These are phyloP conservation scores for Danio choprae DNA, from an alignment of 2,797 vertebrate genomes.

Conservation along the genomic window DNA sequence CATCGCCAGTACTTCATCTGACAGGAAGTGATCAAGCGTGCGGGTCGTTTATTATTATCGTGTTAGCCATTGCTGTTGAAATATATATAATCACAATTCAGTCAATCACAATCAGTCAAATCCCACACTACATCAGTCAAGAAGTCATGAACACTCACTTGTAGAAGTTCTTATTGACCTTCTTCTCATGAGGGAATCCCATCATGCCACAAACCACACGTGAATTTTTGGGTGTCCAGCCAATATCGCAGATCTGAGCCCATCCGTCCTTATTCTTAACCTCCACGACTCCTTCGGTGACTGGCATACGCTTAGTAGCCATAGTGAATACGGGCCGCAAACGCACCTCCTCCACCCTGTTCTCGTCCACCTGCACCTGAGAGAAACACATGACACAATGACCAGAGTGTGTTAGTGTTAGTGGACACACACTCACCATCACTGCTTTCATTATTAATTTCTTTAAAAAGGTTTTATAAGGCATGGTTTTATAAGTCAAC, in stretches of 20 bases:
- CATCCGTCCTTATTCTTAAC: constrained; percentile 86
- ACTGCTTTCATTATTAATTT: too few relatives aligned
- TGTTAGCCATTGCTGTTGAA: too few relatives aligned
- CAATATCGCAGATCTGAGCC: constrained; percentile 90
- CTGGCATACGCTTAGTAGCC: constrained; percentile 78
- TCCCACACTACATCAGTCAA: too few relatives aligned
- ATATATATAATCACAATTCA: not conserved
- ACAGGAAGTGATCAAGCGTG: too few relatives aligned
- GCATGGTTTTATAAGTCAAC: too few relatives aligned
- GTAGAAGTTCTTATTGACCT: constrained; percentile 94
- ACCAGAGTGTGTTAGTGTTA: not conserved
- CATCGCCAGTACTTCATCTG: too few relatives aligned
- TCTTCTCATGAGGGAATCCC: constrained; percentile 92
- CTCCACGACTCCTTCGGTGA: constrained; percentile 92
- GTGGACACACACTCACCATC: too few relatives aligned
- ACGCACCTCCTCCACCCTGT: constrained; percentile 88
- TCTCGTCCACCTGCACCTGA: constrained; percentile 82
- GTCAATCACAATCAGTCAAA: not conserved
- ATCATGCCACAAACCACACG: constrained; percentile 93
- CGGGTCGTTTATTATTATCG: too few relatives aligned
- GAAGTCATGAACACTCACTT: constrained; percentile 80
- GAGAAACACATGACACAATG: not conserved
- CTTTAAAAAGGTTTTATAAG: too few relatives aligned
- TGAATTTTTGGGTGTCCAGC: constrained; percentile 89
- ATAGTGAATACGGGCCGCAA: constrained; percentile 81